Evolutionary conservation across 2,797 vertebrate species (phyloP), one percentile per base, ranked within the genome.

Genomic region (Sebastes oblongus): DNA sequence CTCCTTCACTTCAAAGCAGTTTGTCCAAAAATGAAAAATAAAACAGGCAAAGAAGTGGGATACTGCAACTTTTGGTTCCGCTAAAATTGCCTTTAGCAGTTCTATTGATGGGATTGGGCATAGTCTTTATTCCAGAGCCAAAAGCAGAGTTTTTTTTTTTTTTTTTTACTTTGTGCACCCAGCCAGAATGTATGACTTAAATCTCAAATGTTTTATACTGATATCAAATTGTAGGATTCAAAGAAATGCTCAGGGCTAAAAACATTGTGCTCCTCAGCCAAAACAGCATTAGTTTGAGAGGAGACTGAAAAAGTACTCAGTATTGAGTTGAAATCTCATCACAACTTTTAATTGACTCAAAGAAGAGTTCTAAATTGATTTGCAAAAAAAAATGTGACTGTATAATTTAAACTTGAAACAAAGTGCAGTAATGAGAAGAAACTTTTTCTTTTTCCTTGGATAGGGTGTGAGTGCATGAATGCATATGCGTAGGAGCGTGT

Each of bases 71-170:
- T 86, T 73, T 66, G 29, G 73, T 82, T 81, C 54, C 36, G 12
- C 50, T 83, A n/a, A 83, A 72, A 72, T 32, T 61, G 81, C 82
- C 69, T 83, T 74, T 4, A 82, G 85, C 82, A 54, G 27, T 82
- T 70, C 27, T 67, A 50, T 78, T 83, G 75, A 90, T 81, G 34
- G 85, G 66, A 87, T 81, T 78, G 72, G 67, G 54, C 61, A 70
- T n/a, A 46, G 36, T 84, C 68, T 89, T 83, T 84, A 74, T 85
- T 89, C 80, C 61, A 65, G 29, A 77, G 83, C 80, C 83, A 83
- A 85, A 88, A 77, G 64, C 36, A 58, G 69, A 73, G 6, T 2
- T 30, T 30, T 77, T 36, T 4, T 1, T 5, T 27, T 20, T 69
- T 16, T 24, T 65, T 27, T 50, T 66, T 54, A 64, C 14, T 56